Base-by-base conservation (phyloP, 2,797 vertebrate genomes). In the Paratrypauchen microcephalus region DNA sequence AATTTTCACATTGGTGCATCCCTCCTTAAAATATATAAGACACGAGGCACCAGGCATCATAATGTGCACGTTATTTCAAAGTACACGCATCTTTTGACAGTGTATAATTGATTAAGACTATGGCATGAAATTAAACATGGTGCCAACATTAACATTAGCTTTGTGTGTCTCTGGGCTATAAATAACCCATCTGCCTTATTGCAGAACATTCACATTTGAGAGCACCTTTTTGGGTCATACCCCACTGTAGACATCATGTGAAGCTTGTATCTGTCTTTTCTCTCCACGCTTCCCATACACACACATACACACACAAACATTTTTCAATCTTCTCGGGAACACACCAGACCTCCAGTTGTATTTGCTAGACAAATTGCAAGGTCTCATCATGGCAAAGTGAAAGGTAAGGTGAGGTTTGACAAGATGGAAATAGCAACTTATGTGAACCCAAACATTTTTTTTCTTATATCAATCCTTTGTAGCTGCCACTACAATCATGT, bases 301-400 rank as follows among this genome's bases (percentile, higher is more conserved):
- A 32, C 11, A 64, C 24, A 18, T 8, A 66, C 16, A 72, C 39
- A 72, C 56, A 75, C 54, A 26, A n/a, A 18, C 47, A 67, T 52
- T 30, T 67, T 63, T 70, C 65, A 5, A 23, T 75, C 71, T 32
- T 48, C 57, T 26, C 47, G 9, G 52, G 30, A 59, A 69, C 48
- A 45, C 60, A 28, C 26, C 15, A 69, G 60, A 48, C 59, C 52
- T 72, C 70, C 64, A 62, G 68, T 74, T 30, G 56, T 56, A 66
- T 56, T 65, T 39, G 21, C 16, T 26, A 79, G 71, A 83, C 60
- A 76, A 73, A 85, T 62, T 79, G 64, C 61, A 59, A 21, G 48
- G 41, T 48, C 48, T 48, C 68, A 59, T 71, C 21, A 52, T 24
- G 64, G 54, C 16, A 72, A 21, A 54, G 60, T 61, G 59, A 57